These are phyloP conservation scores for Promerops cafer DNA, from an alignment of 2,113 vertebrate species.

Conservation along the genomic window DNA sequence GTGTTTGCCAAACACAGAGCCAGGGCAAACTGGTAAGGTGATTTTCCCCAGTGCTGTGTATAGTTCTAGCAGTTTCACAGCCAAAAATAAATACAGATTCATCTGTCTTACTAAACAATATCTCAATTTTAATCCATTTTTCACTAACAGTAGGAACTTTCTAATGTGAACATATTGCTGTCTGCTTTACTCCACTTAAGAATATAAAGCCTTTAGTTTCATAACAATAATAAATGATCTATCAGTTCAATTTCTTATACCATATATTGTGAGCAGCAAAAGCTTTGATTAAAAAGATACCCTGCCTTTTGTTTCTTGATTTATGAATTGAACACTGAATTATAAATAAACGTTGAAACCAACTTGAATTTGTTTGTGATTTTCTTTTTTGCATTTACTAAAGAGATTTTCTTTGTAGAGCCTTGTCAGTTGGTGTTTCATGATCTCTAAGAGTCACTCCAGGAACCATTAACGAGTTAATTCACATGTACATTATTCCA, in stretches of 20 bases:
- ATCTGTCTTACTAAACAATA: slow-evolving; percentile 10
- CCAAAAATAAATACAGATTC: slow-evolving; percentile 27
- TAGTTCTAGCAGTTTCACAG: neutral
- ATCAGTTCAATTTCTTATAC: slow-evolving; percentile 10
- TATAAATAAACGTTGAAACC: slow-evolving; percentile 46
- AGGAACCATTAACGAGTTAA: slow-evolving; percentile 1
- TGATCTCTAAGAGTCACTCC: neutral
- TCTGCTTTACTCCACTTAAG: neutral
- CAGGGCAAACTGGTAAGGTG: neutral
- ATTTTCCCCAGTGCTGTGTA: neutral
- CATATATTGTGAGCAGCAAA: neutral
- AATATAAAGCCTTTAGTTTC: slow-evolving; percentile 27
- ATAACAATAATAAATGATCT: neutral
- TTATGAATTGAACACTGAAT: neutral
- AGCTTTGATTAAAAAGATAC: slow-evolving; percentile 25
- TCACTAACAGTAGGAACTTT: slow-evolving; percentile 31
- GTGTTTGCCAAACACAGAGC: neutral
- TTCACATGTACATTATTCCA: neutral
- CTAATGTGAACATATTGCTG: slow-evolving; percentile 13
- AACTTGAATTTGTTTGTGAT: neutral
- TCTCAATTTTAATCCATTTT: slow-evolving; percentile 52
- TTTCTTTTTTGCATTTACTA: neutral
- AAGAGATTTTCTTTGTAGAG: neutral
- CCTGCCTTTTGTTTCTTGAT: neutral
- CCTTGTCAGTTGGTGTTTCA: neutral